Evolutionary conservation across 2,797 vertebrate genomes (phyloP).

Genomic region (Malurus splendens): DNA sequence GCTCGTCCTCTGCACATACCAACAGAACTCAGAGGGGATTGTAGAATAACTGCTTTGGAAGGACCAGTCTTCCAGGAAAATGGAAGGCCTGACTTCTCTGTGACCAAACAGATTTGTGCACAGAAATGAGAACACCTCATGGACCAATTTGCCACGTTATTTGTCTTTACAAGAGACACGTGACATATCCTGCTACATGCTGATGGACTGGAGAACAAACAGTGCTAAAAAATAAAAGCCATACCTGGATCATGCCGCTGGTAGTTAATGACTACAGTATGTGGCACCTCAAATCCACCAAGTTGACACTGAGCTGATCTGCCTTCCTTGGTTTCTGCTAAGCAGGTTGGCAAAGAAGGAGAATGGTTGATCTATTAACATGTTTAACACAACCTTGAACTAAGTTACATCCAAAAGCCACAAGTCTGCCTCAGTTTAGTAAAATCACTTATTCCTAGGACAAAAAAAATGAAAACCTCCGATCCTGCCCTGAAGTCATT

Average conservation of each 20-base stretch:
- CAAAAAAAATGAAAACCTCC: background rate
- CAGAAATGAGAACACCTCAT: background rate
- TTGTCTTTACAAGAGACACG: background rate
- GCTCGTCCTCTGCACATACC: background rate
- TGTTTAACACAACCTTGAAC: slow-evolving; percentile 58
- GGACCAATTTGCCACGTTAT: background rate
- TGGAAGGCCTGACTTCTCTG: background rate
- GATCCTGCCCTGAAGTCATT: slow-evolving; percentile 66
- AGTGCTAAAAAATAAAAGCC: background rate
- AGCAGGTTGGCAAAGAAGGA: background rate
- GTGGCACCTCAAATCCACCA: background rate
- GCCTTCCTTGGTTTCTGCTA: background rate
- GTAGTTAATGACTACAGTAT: background rate
- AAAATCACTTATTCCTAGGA: slow-evolving; percentile 56
- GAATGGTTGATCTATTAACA: slow-evolving; percentile 20
- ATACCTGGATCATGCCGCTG: background rate
- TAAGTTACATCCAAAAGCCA: slow-evolving; percentile 42
- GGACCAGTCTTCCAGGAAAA: background rate
- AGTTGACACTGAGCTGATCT: background rate
- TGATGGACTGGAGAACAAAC: slow-evolving; percentile 12
- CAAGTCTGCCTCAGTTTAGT: slow-evolving; percentile 25
- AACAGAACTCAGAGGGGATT: background rate
- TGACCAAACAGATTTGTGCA: background rate
- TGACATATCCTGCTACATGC: background rate
- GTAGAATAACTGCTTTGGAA: background rate